These are phyloP conservation scores for Lycopodina hypogea DNA, from an alignment of 37 sponge, comb jelly and placozoan species.

Conservation along the genomic window DNA sequence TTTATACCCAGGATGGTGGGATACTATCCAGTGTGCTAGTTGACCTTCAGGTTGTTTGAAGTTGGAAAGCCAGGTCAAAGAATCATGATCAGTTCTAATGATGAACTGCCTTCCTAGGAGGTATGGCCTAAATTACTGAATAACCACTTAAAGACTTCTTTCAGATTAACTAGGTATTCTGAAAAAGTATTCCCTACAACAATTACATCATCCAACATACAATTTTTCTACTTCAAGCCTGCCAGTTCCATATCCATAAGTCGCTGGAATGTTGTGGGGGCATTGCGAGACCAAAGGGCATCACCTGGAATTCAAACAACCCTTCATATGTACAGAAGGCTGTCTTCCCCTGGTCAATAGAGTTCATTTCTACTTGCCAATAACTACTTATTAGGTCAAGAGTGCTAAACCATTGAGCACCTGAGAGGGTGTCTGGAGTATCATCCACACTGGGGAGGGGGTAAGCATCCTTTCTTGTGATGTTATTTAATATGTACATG, in stretches of 20 bases:
- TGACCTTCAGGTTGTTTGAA: conserved; percentile 49
- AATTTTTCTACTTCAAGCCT: background rate
- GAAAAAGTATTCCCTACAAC: conserved; percentile 2
- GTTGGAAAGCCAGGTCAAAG: conserved; percentile 20
- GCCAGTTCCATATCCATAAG: too few relatives aligned
- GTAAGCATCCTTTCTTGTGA: too few relatives aligned
- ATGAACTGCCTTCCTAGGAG: too few relatives aligned
- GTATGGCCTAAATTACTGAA: too few relatives aligned
- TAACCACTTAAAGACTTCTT: too few relatives aligned
- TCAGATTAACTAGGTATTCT: conserved; percentile 25
- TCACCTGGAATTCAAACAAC: too few relatives aligned
- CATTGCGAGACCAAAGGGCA: conserved; percentile 19
- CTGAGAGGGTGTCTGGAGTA: background rate
- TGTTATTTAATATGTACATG: too few relatives aligned
- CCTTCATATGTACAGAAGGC: conserved; percentile 11
- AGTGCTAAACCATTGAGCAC: conserved; percentile 2
- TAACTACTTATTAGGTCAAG: conserved; percentile 10
- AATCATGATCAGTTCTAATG: too few relatives aligned
- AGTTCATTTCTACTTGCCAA: too few relatives aligned
- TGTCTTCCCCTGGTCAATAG: too few relatives aligned
- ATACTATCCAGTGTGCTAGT: conserved; percentile 39
- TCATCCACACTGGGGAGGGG: conserved; percentile 18
- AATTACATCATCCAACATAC: conserved; percentile 35
- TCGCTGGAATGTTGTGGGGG: conserved; percentile 40
- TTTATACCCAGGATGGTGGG: conserved; percentile 49